Base-by-base conservation (phyloP, 2,797 vertebrate genomes). In the Molossus molossus region DNA sequence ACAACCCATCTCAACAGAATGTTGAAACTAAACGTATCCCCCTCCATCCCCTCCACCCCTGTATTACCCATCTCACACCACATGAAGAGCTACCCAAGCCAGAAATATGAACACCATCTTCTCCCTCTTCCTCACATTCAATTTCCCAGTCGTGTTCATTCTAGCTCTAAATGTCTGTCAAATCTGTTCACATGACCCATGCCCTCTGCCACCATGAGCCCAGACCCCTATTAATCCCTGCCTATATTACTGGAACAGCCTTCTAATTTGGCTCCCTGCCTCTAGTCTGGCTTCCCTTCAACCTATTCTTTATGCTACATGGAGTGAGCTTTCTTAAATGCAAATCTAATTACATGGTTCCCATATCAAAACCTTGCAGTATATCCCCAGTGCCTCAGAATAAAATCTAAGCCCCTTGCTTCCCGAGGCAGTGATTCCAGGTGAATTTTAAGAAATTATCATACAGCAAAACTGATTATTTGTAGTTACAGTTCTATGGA, bases 371-470 rank as follows among this genome's bases (percentile, higher is more conserved):
- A 87, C 14, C 40, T 58, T 76, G 80, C 6, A 72, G n/a, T 57
- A 75, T 29, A 15, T 94, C 57, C 37, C 18, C 29, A 14, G 0
- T 72, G 72, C 73, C 29, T 80, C 67, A 67, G 13, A 92, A 55
- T 81, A 81, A 94, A 79, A 75, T 62, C 77, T 62, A 73, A 57
- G 14, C 18, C 50, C 65, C 29, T 58, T 93, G 75, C 48, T 90
- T 83, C 69, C 40, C 58, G 37, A 90, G 27, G 70, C 27, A 69
- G 8, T 33, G 40, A 57, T 70, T 53, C 53, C 12, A 1, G 64
- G 29, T 67, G 33, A 80, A 33, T 70, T 86, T 83, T 37, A 0
- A 12, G 60, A 57, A 76, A 65, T 25, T 21, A n/a, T 25, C 29
- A 23, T n/a, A 58, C 9, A 64, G 58, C 57, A 94, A 86, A 65